Evolutionary conservation across 2,113 vertebrate species (phyloP).

Genomic region (Morone chrysops): DNA sequence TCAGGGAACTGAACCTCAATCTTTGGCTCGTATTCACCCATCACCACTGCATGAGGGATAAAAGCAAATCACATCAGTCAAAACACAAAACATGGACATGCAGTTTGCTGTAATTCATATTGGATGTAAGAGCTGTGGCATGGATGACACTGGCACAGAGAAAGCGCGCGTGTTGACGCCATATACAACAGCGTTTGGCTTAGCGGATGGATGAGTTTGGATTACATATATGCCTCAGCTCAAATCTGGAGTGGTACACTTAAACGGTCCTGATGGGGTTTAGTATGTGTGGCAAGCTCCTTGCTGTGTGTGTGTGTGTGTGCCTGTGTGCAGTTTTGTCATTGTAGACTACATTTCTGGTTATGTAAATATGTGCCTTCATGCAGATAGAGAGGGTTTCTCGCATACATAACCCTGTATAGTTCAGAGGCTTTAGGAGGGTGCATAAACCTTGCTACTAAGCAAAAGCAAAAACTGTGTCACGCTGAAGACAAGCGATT

Average conservation of each 20-base stretch:
- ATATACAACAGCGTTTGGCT: conserved; percentile 38
- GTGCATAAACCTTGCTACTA: conserved; percentile 20
- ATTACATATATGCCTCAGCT: conserved; percentile 64
- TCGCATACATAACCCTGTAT: conserved; percentile 41
- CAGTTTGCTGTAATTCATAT: conserved; percentile 25
- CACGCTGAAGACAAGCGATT: conserved; percentile 64
- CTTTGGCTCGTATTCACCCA: conserved; percentile 96
- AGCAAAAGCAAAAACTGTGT: conserved; percentile 72
- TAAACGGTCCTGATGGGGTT: conserved; percentile 54
- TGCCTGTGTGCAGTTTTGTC: conserved; percentile 29
- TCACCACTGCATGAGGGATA: conserved; percentile 84
- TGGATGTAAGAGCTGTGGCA: conserved; percentile 11
- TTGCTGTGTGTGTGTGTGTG: conserved; percentile 22
- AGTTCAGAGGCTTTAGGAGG: conserved; percentile 49
- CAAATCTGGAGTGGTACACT: conserved; percentile 52
- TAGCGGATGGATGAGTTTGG: conserved; percentile 57
- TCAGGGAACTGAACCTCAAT: conserved; percentile 92
- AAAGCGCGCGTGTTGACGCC: neutral
- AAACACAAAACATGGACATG: conserved; percentile 33
- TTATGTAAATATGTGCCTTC: conserved; percentile 63
- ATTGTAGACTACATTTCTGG: conserved; percentile 35
- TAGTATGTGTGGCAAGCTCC: conserved; percentile 35
- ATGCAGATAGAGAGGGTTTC: conserved; percentile 52
- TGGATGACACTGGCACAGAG: conserved; percentile 27
- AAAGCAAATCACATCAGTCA: conserved; percentile 46